Percentiles rank a stretch among this genome's conserved stretches.
phyloP scores from a whole-genome alignment of 2,797 vertebrate species.

The Notolabrus celidotus region DNA sequence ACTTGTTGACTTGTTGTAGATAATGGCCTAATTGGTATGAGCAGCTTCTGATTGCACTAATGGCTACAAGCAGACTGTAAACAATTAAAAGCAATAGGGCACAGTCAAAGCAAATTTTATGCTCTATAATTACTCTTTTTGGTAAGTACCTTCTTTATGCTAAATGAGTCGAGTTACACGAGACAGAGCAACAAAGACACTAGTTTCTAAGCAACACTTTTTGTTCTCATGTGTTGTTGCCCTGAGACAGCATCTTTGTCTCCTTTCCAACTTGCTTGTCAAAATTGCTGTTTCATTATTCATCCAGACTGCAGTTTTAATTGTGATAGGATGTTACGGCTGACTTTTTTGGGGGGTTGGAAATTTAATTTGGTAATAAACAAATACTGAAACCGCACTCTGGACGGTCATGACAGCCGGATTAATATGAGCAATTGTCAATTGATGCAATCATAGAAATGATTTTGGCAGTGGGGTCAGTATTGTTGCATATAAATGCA shows the following conservation, averaged over 20 bases:
- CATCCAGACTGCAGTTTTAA: conserved; percentile 48
- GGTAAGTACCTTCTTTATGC: neutral
- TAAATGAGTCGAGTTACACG: neutral
- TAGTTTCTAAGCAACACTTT: neutral
- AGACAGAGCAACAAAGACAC: neutral
- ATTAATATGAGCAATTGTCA: conserved; percentile 41
- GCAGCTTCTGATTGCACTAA: too few relatives aligned
- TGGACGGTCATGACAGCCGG: conserved; percentile 25
- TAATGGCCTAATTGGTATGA: too few relatives aligned
- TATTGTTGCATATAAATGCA: conserved; percentile 37
- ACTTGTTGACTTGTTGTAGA: too few relatives aligned
- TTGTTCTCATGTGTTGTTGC: neutral
- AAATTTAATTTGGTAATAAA: conserved; percentile 47
- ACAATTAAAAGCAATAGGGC: too few relatives aligned
- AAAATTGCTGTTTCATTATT: conserved; percentile 17
- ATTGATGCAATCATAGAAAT: conserved; percentile 43
- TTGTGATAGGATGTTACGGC: conserved; percentile 19
- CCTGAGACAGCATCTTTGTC: neutral
- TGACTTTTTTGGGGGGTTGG: neutral
- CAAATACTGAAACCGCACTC: conserved; percentile 10
- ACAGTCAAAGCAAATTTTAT: too few relatives aligned
- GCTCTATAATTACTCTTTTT: neutral
- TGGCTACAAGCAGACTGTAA: too few relatives aligned
- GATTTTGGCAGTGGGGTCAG: conserved; percentile 32
- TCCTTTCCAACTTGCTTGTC: neutral